Conservation (phyloP, 1,140 invertebrate species). For the Drosophila tropicalis region DNA sequence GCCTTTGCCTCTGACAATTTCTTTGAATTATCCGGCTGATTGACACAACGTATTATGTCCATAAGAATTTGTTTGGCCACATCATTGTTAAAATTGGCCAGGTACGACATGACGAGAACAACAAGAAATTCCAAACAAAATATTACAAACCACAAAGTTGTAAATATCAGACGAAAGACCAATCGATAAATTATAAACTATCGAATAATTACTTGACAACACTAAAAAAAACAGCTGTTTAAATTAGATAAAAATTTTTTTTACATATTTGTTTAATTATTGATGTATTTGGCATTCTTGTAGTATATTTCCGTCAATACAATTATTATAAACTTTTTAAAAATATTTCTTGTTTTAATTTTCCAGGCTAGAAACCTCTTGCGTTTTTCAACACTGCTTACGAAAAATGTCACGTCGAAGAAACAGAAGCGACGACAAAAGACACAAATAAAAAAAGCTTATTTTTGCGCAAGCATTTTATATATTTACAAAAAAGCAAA, state of each 20-base stretch:
- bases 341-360: neutral
- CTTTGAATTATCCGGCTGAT: constrained; percentile 89
- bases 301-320: too few relatives aligned
- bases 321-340: neutral
- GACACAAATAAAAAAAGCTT: constrained; percentile 75
- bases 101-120: constrained; percentile 66
- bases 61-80: constrained; percentile 85
- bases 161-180: too few relatives aligned
- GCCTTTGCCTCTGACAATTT: constrained; percentile 92
- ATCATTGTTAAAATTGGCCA: constrained; percentile 77
- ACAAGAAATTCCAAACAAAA: neutral
- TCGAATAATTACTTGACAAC: neutral
- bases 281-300: too few relatives aligned
- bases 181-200: constrained; percentile 24
- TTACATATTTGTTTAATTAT: too few relatives aligned
- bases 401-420: constrained; percentile 77
- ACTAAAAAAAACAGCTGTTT: constrained; percentile 28
- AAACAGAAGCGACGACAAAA: constrained; percentile 68
- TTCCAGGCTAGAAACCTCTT: neutral
- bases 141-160: too few relatives aligned
- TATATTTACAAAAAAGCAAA: constrained; percentile 43
- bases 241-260: too few relatives aligned
- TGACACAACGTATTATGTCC: constrained; percentile 89
- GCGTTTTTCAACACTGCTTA: constrained; percentile 59
- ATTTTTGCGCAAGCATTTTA: constrained; percentile 66